Evolutionary conservation across 2,888 invertebrate species (phyloP).

Genomic region (Ashinkailepas kermadecensis): DNA sequence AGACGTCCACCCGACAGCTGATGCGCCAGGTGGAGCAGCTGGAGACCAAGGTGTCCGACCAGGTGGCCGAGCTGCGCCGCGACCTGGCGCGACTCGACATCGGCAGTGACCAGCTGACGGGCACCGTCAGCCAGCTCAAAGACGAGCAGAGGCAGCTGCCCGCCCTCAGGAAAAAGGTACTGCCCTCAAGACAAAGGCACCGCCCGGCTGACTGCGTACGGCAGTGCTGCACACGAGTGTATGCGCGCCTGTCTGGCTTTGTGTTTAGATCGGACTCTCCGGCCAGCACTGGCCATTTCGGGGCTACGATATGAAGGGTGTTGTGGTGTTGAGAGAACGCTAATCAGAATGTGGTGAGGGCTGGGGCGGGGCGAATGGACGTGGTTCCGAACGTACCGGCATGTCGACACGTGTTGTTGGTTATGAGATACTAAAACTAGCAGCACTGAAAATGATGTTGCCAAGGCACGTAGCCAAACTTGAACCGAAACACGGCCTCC

Average conservation of each 20-base stretch:
- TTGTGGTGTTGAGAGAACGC: too few species aligned
- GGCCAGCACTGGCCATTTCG: too few species aligned
- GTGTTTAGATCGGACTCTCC: background rate
- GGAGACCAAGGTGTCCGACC: background rate
- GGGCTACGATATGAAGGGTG: too few species aligned
- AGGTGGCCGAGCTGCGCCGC: background rate
- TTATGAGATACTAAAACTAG: too few species aligned
- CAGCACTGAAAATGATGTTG: too few species aligned
- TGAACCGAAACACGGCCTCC: too few species aligned
- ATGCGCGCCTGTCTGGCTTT: background rate
- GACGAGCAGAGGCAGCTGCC: background rate
- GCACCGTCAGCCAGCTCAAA: background rate
- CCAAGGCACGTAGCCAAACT: too few species aligned
- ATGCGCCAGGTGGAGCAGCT: slow-evolving; percentile 12
- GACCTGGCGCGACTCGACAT: background rate
- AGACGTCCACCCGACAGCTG: background rate
- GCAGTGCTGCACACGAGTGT: background rate
- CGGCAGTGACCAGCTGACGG: background rate
- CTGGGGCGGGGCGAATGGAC: too few species aligned
- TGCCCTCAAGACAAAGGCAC: background rate
- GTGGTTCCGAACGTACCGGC: too few species aligned
- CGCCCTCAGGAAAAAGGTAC: background rate
- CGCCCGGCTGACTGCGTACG: background rate
- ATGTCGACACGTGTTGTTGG: too few species aligned
- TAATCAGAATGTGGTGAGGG: too few species aligned